These are phyloP conservation scores for Lamprotornis superbus DNA, from an alignment of 2,113 vertebrate species.

Conservation along the genomic window DNA sequence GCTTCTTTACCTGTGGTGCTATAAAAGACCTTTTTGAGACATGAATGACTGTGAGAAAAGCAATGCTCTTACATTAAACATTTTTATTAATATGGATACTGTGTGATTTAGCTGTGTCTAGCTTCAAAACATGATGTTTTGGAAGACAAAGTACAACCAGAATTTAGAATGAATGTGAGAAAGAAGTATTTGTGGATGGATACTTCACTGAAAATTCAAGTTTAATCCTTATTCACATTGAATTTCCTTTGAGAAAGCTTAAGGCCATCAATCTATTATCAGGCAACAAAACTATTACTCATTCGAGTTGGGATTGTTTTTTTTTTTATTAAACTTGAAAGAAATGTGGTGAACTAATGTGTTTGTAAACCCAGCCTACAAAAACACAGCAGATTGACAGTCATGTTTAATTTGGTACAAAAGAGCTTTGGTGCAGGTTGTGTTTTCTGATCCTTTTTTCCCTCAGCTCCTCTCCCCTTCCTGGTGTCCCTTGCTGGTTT, in stretches of 20 bases:
- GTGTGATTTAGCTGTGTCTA: not conserved
- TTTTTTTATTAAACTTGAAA: conserved; percentile 50
- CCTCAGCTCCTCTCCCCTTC: not conserved
- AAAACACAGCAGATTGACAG: not conserved
- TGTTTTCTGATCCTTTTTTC: not conserved
- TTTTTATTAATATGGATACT: conserved; percentile 35
- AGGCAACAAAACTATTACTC: conserved; percentile 51
- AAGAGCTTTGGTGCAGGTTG: not conserved
- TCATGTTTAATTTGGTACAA: not conserved
- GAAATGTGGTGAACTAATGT: conserved; percentile 31
- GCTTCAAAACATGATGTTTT: conserved; percentile 17
- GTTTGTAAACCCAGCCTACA: conserved; percentile 57
- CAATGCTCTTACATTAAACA: conserved; percentile 8
- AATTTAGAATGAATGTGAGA: not conserved
- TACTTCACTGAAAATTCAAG: conserved; percentile 35
- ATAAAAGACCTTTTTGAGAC: not conserved
- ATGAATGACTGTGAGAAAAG: not conserved
- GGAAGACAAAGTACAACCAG: conserved; percentile 9
- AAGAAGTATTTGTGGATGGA: conserved; percentile 44
- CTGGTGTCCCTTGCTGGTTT: not conserved
- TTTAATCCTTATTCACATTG: conserved; percentile 68
- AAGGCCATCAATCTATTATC: conserved; percentile 49
- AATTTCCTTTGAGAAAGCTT: conserved; percentile 65
- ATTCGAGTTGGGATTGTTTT: not conserved
- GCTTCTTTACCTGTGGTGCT: not conserved